A percentile compares a stretch with the other conserved stretches of the same genome.
Evolutionary conservation across 2,888 invertebrate species (phyloP).

Genomic region (Prostheceraeus crozeri): DNA sequence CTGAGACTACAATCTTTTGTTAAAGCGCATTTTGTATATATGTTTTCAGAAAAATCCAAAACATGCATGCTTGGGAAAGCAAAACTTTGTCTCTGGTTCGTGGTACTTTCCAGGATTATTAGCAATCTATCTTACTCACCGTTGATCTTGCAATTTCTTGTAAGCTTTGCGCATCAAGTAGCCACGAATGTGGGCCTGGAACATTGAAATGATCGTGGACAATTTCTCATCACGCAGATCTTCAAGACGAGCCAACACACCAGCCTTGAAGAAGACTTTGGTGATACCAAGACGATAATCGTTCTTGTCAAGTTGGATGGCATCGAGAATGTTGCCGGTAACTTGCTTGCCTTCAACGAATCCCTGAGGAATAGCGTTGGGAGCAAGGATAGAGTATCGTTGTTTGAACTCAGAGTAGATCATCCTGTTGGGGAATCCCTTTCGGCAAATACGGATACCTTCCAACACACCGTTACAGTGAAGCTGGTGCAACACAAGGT

Average conservation of each 20-base stretch:
- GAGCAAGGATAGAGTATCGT: slow-evolving; percentile 87
- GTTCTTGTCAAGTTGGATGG: slow-evolving; percentile 74
- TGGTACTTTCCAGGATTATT: no score
- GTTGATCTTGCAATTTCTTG: slow-evolving; percentile 96
- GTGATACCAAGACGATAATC: slow-evolving; percentile 95
- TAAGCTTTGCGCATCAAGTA: slow-evolving; percentile 66
- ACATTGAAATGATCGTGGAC: slow-evolving; percentile 87
- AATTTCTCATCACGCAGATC: slow-evolving; percentile 99
- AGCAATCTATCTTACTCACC: slow-evolving; percentile 62
- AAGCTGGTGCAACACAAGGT: slow-evolving; percentile 97
- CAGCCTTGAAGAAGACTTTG: slow-evolving; percentile 99
- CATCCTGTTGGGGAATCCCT: slow-evolving; percentile 99
- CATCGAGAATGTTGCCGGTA: slow-evolving; percentile 61
- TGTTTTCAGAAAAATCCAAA: no score
- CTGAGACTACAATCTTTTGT: no score
- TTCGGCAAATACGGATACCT: slow-evolving; percentile 99
- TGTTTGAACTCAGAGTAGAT: slow-evolving; percentile 98
- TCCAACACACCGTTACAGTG: slow-evolving; percentile 99
- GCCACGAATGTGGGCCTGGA: slow-evolving; percentile 81
- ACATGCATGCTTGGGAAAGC: no score
- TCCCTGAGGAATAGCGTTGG: slow-evolving; percentile 65
- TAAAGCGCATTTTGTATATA: no score
- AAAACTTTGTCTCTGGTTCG: no score
- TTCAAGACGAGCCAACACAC: slow-evolving; percentile 99
- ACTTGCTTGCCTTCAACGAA: slow-evolving; percentile 63